Conservation (phyloP, 2,113 vertebrate genomes). For the Quiscalus mexicanus region DNA sequence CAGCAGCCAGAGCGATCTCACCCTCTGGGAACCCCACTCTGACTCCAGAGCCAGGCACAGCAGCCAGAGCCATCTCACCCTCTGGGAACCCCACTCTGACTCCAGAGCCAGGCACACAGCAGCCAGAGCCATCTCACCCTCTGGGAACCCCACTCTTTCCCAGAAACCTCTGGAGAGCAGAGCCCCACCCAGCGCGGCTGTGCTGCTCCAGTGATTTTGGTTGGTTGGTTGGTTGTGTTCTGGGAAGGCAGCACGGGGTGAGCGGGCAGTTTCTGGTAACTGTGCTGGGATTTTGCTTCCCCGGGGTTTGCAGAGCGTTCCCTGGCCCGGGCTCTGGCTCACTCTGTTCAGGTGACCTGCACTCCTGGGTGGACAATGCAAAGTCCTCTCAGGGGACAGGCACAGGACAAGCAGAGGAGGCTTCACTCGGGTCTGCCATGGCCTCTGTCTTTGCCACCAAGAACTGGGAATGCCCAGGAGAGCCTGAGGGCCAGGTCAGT, state of each 20-base stretch:
- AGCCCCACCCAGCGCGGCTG: not conserved
- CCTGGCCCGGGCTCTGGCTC: not conserved
- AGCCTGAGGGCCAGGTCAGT: not conserved
- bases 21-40: no score
- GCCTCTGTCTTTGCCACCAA: not conserved
- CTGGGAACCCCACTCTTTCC: not conserved
- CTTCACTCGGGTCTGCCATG: not conserved
- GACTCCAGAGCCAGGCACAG: not conserved
- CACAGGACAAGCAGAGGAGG: not conserved
- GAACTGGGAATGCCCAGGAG: rapidly evolving
- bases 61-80: not conserved
- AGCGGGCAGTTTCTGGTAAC: not conserved
- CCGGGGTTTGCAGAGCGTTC: not conserved
- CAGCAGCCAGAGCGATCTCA: no score
- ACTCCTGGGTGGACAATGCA: rapidly evolving
- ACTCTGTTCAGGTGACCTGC: not conserved
- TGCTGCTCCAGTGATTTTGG: not conserved
- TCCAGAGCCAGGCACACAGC: not conserved
- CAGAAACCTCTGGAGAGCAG: not conserved
- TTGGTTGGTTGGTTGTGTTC: not conserved
- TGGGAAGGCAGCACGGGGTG: not conserved
- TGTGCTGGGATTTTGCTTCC: not conserved
- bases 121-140: not conserved
- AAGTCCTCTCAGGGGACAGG: not conserved
- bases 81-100: not conserved